Base-by-base conservation (phyloP, 2,888 invertebrate species). In the Spisula subtruncata region DNA sequence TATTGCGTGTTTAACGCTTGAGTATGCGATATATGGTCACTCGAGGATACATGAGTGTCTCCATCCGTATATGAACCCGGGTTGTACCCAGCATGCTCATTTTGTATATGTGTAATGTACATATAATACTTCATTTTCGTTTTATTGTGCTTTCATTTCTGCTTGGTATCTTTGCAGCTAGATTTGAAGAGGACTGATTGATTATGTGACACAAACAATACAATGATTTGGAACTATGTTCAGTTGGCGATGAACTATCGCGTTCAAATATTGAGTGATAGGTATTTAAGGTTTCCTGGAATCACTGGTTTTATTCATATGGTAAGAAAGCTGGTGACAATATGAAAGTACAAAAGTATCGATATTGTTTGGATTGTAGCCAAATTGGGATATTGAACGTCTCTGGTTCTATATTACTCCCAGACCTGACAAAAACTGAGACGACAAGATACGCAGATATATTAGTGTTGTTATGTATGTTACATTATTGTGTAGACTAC, bases 81-180 rank as follows among this genome's bases (percentile, higher is more conserved):
- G n/a, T n/a, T n/a, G n/a, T n/a, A n/a, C n/a, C n/a, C n/a, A n/a
- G n/a, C 60, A 60, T n/a, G n/a, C n/a, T n/a, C 18, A 8, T n/a
- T 60, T 60, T 60, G 60, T 60, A n/a, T 60, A 60, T 60, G 60
- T 60, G 60, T 60, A n/a, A n/a, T n/a, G n/a, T n/a, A n/a, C n/a
- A n/a, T n/a, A n/a, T n/a, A n/a, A n/a, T 20, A n/a, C 12, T 60
- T n/a, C 60, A 60, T n/a, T n/a, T n/a, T n/a, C n/a, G n/a, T n/a
- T n/a, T n/a, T n/a, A n/a, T n/a, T n/a, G n/a, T n/a, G n/a, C n/a
- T n/a, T 60, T 60, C n/a, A n/a, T 60, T 60, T 60, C n/a, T 4
- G 29, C 32, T 71, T 32, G 18, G 71, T 8, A 29, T 32, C n/a
- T 71, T 71, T 16, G 29, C 71, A 14, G 14, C 32, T 71, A 32